Percentiles rank a stretch among this genome's conserved stretches.
Conservation (phyloP, 2,888 invertebrate species). For the Drosophila kanekoi region DNA sequence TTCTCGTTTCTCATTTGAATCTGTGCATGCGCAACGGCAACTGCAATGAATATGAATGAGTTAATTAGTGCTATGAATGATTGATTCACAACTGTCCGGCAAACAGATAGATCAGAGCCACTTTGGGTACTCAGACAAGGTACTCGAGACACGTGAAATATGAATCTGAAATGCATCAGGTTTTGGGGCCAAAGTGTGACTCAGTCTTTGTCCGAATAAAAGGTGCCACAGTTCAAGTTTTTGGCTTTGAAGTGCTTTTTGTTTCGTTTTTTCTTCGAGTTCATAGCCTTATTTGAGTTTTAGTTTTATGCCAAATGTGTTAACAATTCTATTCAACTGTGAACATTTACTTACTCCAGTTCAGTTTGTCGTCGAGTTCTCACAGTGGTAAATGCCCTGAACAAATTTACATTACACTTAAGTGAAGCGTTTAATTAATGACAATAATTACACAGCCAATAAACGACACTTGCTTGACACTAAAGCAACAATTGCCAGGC, state of each 20-base stretch:
- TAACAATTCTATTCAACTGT: too few species aligned
- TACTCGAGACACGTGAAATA: background rate
- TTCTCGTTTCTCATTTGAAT: slow-evolving; percentile 11
- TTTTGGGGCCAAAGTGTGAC: background rate
- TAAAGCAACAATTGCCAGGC: slow-evolving; percentile 16
- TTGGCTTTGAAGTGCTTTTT: background rate
- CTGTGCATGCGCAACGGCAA: slow-evolving; percentile 26
- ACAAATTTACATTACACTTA: slow-evolving; percentile 9
- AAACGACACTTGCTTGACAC: slow-evolving; percentile 41
- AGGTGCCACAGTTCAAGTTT: background rate
- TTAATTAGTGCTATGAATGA: slow-evolving; percentile 56
- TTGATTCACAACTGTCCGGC: slow-evolving; percentile 48
- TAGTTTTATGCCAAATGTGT: too few species aligned
- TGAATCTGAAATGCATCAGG: background rate
- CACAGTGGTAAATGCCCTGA: background rate
- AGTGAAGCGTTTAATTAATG: slow-evolving; percentile 60
- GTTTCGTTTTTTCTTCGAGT: background rate
- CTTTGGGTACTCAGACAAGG: background rate
- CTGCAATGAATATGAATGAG: slow-evolving; percentile 60
- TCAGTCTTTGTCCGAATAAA: background rate
- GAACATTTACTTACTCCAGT: background rate
- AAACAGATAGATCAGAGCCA: slow-evolving; percentile 10
- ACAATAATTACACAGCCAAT: slow-evolving; percentile 50
- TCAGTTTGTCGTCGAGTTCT: background rate
- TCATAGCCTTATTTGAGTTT: too few species aligned